Evolutionary conservation across 2,888 invertebrate species (phyloP).

Genomic region (Antheraea yamamai): DNA sequence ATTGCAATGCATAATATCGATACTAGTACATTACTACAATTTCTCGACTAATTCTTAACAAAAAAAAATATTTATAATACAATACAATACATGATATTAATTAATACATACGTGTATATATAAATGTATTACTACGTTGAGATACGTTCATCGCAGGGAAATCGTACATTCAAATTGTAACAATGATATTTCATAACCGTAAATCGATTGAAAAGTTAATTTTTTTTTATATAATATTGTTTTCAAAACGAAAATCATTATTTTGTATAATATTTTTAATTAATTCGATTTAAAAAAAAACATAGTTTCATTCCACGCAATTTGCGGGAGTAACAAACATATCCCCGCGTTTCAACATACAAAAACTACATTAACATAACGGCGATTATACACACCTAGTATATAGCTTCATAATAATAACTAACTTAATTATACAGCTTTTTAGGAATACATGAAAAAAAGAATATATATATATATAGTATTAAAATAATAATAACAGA

Average conservation of each 20-base stretch:
- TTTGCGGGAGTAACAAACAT: too few relatives aligned
- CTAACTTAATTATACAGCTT: neutral
- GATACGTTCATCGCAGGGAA: constrained; percentile 2
- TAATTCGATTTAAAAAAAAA: too few relatives aligned
- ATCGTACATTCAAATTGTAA: neutral
- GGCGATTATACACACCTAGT: neutral
- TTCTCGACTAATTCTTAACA: constrained; percentile 43
- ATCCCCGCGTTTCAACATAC: neutral
- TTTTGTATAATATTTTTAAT: too few relatives aligned
- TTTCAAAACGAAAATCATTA: too few relatives aligned
- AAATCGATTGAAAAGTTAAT: too few relatives aligned
- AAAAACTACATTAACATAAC: neutral
- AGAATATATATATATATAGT: neutral
- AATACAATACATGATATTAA: constrained; percentile 28
- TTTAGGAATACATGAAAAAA: neutral
- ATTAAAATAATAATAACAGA: neutral
- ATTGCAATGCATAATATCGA: constrained; percentile 34
- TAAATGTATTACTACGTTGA: neutral
- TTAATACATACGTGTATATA: neutral
- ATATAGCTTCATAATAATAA: neutral
- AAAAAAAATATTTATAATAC: constrained; percentile 42
- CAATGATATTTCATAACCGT: too few relatives aligned
- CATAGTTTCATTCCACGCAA: too few relatives aligned
- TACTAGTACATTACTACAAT: constrained; percentile 36
- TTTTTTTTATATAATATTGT: too few relatives aligned